Percentiles rank a stretch among this genome's conserved stretches.
Evolutionary conservation across 1,140 invertebrate species (phyloP).

Genomic region (Drosophila quadrilineata): DNA sequence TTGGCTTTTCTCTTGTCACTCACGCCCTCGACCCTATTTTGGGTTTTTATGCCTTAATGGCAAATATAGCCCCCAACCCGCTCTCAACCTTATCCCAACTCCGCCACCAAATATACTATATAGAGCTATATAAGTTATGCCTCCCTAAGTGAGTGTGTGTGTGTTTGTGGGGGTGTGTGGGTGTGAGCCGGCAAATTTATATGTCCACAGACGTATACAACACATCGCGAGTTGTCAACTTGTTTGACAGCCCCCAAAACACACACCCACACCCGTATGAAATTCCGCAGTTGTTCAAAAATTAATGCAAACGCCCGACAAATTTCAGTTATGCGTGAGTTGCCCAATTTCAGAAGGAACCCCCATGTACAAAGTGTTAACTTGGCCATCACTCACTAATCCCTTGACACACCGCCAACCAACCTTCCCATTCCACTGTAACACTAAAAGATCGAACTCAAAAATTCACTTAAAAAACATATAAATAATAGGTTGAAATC

Average conservation of each 20-base stretch:
- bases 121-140: slow-evolving; percentile 37
- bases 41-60: slow-evolving; percentile 41
- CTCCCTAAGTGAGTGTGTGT: slow-evolving; percentile 5
- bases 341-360: slow-evolving; percentile 26
- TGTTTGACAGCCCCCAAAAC: slow-evolving; percentile 28
- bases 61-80: not conserved
- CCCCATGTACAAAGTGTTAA: not conserved
- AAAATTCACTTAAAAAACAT: too few species aligned
- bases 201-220: slow-evolving; percentile 13
- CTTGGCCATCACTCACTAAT: too few species aligned
- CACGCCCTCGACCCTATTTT: slow-evolving; percentile 25
- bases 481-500: too few species aligned
- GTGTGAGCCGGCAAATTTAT: slow-evolving; percentile 27
- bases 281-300: slow-evolving; percentile 19
- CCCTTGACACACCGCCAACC: not conserved
- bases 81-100: not conserved
- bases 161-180: slow-evolving; percentile 11
- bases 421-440: not conserved
- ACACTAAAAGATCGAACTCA: too few species aligned
- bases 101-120: too few species aligned
- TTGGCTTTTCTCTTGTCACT: not conserved
- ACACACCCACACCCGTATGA: not conserved
- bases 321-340: slow-evolving; percentile 40
- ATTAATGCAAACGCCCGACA: slow-evolving; percentile 25
- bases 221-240: slow-evolving; percentile 37